Conservation (phyloP, 2,888 invertebrate species). For the Tricholauxania praeusta region DNA sequence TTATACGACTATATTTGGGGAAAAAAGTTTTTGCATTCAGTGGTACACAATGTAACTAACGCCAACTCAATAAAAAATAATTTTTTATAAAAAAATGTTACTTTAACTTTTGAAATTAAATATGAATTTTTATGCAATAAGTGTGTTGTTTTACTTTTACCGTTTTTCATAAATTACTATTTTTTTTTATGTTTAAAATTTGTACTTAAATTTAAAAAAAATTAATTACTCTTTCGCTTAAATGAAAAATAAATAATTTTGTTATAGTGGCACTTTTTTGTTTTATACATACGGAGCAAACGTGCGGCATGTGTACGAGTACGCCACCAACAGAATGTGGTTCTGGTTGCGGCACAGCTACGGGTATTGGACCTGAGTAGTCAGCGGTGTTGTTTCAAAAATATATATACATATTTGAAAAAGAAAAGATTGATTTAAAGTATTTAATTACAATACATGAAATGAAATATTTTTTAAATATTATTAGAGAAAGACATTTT, state of each 20-base stretch:
- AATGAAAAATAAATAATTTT: neutral
- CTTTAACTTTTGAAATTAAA: slow-evolving; percentile 34
- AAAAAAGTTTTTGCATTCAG: slow-evolving; percentile 9
- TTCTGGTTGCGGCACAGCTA: slow-evolving; percentile 74
- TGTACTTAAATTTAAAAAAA: slow-evolving; percentile 35
- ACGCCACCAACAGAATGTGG: slow-evolving; percentile 86
- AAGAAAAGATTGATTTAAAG: neutral
- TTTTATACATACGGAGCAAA: slow-evolving; percentile 73
- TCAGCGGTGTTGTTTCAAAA: slow-evolving; percentile 28
- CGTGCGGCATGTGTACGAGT: slow-evolving; percentile 92
- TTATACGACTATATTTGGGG: no score
- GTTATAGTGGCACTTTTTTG: neutral
- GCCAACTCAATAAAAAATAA: slow-evolving; percentile 2
- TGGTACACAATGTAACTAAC: slow-evolving; percentile 16
- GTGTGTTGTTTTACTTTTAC: slow-evolving; percentile 6
- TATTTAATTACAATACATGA: neutral
- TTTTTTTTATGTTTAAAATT: slow-evolving; percentile 36
- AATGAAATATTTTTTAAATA: no score
- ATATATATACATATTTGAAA: neutral
- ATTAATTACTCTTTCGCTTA: slow-evolving; percentile 18
- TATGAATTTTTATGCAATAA: neutral
- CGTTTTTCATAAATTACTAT: slow-evolving; percentile 2
- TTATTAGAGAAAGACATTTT: no score
- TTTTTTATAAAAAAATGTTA: slow-evolving; percentile 29
- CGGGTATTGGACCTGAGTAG: slow-evolving; percentile 68